phyloP scores from a whole-genome alignment of 2,113 vertebrate genomes.

The Arvicanthis niloticus region DNA sequence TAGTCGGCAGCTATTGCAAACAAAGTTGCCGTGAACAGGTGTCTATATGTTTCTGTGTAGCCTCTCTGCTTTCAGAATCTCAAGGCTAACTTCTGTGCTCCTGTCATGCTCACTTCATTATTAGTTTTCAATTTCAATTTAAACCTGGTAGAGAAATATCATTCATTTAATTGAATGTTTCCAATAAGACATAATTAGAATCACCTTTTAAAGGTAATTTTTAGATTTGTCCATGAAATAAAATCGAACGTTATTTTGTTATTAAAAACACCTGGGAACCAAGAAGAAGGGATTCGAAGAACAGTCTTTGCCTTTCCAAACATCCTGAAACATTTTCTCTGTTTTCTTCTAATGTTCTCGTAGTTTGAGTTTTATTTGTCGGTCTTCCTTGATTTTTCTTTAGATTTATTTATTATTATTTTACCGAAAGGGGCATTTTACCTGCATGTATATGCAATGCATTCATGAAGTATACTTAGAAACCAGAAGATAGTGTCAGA shows the following conservation, averaged over 20 bases:
- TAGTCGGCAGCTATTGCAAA: background rate
- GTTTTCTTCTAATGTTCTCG: background rate
- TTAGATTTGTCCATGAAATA: constrained; percentile 29
- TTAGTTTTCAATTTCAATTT: constrained; percentile 3
- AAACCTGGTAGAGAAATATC: background rate
- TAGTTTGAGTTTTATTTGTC: background rate
- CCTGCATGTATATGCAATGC: background rate
- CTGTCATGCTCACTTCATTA: background rate
- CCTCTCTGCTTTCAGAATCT: background rate
- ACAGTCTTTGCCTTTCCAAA: background rate
- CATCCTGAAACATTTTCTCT: background rate
- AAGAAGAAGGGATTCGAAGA: background rate
- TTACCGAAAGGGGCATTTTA: background rate
- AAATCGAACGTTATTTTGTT: constrained; percentile 34
- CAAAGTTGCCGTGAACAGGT: background rate
- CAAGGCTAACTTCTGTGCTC: background rate
- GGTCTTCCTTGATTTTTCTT: background rate
- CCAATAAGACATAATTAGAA: background rate
- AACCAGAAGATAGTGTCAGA: background rate
- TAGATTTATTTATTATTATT: background rate
- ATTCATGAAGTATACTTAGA: background rate
- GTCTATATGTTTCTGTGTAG: background rate
- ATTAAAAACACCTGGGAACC: constrained; percentile 17
- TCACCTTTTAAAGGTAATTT: constrained; percentile 22
- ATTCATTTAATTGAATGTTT: constrained; percentile 12